A percentile compares a stretch with the other conserved stretches of the same genome.
Conservation (phyloP, 2,797 vertebrate genomes). For the Macroramphosus scolopax region DNA sequence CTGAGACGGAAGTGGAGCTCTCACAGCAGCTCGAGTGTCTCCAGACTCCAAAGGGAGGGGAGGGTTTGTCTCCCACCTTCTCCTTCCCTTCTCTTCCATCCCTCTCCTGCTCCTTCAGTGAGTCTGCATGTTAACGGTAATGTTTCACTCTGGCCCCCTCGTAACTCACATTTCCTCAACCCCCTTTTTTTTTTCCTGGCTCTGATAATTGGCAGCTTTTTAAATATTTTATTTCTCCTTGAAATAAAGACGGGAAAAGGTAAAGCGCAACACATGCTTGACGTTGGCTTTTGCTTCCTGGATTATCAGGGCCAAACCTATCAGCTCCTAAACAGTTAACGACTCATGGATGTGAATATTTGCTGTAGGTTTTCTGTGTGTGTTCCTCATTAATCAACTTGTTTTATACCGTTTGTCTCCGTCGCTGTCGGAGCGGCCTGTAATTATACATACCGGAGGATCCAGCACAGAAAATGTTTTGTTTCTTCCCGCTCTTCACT, state of each 20-base stretch:
- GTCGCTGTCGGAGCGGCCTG: constrained; percentile 15
- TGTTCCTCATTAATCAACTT: constrained; percentile 13
- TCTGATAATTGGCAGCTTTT: constrained; percentile 70
- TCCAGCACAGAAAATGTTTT: constrained; percentile 21
- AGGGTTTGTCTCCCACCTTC: constrained; percentile 46
- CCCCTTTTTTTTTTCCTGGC: constrained; percentile 31
- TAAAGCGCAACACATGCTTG: constrained; percentile 43
- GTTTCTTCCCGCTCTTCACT: constrained; percentile 8
- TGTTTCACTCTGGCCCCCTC: constrained; percentile 7
- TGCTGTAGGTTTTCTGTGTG: constrained; percentile 19
- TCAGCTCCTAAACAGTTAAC: constrained; percentile 7
- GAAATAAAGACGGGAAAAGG: constrained; percentile 66
- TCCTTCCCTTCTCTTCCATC: constrained; percentile 27
- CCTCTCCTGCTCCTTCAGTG: constrained; percentile 25
- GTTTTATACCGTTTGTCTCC: constrained; percentile 32
- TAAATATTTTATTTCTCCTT: constrained; percentile 53
- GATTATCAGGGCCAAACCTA: constrained; percentile 67
- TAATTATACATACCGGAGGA: constrained; percentile 33
- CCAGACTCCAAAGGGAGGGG: constrained; percentile 41
- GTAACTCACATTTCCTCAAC: constrained; percentile 3
- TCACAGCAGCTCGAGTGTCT: constrained; percentile 57
- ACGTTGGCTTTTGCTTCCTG: constrained; percentile 66
- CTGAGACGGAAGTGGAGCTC: constrained; percentile 47
- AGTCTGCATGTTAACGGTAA: constrained; percentile 42
- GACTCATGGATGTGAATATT: constrained; percentile 25